Conservation (phyloP, 1,140 invertebrate genomes). For the Xylocopa sonorina region DNA sequence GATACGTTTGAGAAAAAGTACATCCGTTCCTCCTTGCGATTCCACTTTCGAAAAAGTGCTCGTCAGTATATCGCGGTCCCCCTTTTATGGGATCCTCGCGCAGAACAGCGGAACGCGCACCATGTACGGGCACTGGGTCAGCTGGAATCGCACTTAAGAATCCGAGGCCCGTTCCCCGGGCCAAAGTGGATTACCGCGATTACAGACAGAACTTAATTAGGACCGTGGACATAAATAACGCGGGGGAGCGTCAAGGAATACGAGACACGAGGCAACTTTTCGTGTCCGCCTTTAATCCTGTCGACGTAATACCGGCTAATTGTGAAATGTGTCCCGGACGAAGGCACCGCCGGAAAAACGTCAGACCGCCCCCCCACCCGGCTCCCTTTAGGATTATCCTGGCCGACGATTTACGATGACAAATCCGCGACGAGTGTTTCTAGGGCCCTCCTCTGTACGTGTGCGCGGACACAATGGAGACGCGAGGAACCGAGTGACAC, state of each 20-base stretch:
- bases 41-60: too few species aligned
- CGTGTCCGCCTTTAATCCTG: slow-evolving; percentile 55
- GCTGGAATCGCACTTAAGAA: slow-evolving; percentile 36
- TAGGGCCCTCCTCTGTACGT: neutral
- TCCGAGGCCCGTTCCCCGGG: slow-evolving; percentile 10
- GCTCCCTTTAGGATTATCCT: slow-evolving; percentile 8
- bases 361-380: too few species aligned
- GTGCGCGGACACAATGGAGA: neutral
- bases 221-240: slow-evolving; percentile 60
- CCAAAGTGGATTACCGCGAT: slow-evolving; percentile 65
- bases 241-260: slow-evolving; percentile 45
- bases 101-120: neutral
- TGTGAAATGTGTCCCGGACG: slow-evolving; percentile 46
- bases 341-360: slow-evolving; percentile 33
- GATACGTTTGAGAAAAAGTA: too few species aligned
- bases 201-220: slow-evolving; percentile 60
- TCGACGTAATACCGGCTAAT: slow-evolving; percentile 49
- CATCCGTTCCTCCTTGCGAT: too few species aligned
- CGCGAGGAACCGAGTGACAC: slow-evolving; percentile 30
- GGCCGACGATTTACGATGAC: slow-evolving; percentile 42
- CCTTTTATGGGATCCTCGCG: too few species aligned
- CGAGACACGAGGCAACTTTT: slow-evolving; percentile 51
- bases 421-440: slow-evolving; percentile 41
- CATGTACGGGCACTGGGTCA: slow-evolving; percentile 21
- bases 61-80: too few species aligned